Base-by-base conservation (phyloP, 2,113 vertebrate species). In the Sinocyclocheilus anophthalmus region DNA sequence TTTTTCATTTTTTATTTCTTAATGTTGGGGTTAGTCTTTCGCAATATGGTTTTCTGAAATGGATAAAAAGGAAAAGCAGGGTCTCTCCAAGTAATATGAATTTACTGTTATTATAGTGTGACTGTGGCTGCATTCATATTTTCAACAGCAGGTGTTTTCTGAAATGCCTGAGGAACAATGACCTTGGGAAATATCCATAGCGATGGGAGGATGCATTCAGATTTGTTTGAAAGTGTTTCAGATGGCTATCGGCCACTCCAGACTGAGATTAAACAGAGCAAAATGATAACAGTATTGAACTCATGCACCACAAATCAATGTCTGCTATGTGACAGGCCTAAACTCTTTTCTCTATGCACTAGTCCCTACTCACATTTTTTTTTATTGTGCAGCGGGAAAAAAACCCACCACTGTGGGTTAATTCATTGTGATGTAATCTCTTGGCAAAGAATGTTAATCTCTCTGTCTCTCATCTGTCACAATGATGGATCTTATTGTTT, bases 401-500 rank as follows among this genome's bases (percentile, higher is more conserved):
- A 11, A 20, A 33, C 14, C 18, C 39, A 48, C 45, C 45, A 84
- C 22, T 57, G 63, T 70, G 70, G 53, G 57, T 77, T 84, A 72
- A 73, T 89, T 78, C 48, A 61, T 73, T 84, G 59, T 87, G 88
- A 89, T 87, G 88, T 81, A 89, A 89, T 85, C 75, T 85, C 86
- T 77, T 57, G 76, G 61, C 22, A 24, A 89, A 82, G 84, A 75
- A 61, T 90, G 69, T 89, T 91, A 91, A 91, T 91, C 87, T 93
- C 57, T 80, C 81, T 72, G 84, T 89, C 13, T 90, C 76, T 90
- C 86, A 72, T 89, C 87, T 91, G 81, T 90, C 88, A 91, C 77
- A 77, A 91, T 92, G 90, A 94, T 90, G 90, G 88, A 91, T 91
- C 86, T 88, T 83, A 90, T 92, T 92, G 86, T 91, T 94, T 94